Conservation (phyloP, 2,888 invertebrate species). For the Tetropium fuscum region DNA sequence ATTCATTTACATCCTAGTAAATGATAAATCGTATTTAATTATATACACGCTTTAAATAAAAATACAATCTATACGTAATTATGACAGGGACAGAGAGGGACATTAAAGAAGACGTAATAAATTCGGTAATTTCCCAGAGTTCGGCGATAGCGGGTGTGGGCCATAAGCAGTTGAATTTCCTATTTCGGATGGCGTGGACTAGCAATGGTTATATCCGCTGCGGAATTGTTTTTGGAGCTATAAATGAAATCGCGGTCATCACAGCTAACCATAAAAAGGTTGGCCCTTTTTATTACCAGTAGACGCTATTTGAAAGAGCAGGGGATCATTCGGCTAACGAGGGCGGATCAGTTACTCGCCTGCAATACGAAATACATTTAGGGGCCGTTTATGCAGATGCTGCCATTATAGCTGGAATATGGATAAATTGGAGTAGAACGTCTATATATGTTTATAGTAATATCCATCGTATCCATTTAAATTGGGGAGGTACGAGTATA, state of each 20-base stretch:
- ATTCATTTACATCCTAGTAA: too few relatives aligned
- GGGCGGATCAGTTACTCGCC: conserved; percentile 17
- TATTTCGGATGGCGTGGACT: conserved; percentile 3
- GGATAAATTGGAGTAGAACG: conserved; percentile 9
- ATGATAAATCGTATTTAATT: too few relatives aligned
- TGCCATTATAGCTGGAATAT: conserved; percentile 8
- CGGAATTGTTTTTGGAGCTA: conserved; percentile 39
- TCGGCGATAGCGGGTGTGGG: too few relatives aligned
- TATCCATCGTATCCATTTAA: conserved; percentile 10
- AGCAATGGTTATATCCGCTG: neutral
- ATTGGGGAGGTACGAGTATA: too few relatives aligned
- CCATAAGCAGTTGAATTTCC: too few relatives aligned
- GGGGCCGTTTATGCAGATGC: conserved; percentile 34
- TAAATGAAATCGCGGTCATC: conserved; percentile 42
- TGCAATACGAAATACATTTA: conserved; percentile 33
- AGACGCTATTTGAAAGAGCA: conserved; percentile 13
- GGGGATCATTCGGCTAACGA: conserved; percentile 23
- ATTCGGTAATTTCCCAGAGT: too few relatives aligned
- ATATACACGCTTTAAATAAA: too few relatives aligned
- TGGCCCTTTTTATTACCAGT: conserved; percentile 39
- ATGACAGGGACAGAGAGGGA: too few relatives aligned
- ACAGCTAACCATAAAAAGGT: conserved; percentile 42
- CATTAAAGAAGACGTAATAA: too few relatives aligned
- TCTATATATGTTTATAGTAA: conserved; percentile 3
- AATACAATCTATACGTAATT: too few relatives aligned